Base-by-base conservation (phyloP, 2,888 invertebrate genomes). In the Alsophila aescularia region DNA sequence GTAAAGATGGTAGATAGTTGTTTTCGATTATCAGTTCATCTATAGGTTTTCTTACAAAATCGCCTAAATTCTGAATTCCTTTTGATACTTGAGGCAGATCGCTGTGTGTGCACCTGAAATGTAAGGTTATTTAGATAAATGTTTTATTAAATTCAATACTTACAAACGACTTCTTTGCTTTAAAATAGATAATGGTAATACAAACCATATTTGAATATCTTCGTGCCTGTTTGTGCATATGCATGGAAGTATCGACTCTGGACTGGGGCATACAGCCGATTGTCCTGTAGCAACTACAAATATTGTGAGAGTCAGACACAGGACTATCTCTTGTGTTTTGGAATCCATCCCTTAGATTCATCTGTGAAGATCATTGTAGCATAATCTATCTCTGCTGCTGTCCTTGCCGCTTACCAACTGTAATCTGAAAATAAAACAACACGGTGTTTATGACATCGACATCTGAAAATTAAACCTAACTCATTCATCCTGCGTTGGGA, bases 21-120 rank as follows among this genome's bases (percentile, higher is more conserved):
- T 96, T 97, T 87, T 97, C 97, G 66, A 97, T 92, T 62, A 97
- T 97, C 47, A 97, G 80, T 79, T 97, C 97, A 81, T 97, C 97
- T 67, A 97, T 94, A 4, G 96, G 95, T 45, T 93, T 93, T 58
- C 92, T 93, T 44, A 96, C 87, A 57, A 93, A 93, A 43, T 94
- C 93, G 58, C 94, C 94, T 29, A 96, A 92, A 35, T 94, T 93
- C 69, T 95, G 94, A 8, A 97, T 83, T 7, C 96, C 96, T 72
- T 94, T 95, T 63, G 95, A 83, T 12, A 97, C 96, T 77, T 95
- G 94, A 4, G 95, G 94, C 52, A 97, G 86, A 75, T 97, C 97
- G 90, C 97, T 96, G 90, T 97, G 97, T n/a, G 97, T 97, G 80
- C 97, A 97, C 97, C 97, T 97, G 83, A 3, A 90, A 87, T 24